phyloP scores from a whole-genome alignment of 2,113 vertebrate species.

The Pseudopodoces humilis region DNA sequence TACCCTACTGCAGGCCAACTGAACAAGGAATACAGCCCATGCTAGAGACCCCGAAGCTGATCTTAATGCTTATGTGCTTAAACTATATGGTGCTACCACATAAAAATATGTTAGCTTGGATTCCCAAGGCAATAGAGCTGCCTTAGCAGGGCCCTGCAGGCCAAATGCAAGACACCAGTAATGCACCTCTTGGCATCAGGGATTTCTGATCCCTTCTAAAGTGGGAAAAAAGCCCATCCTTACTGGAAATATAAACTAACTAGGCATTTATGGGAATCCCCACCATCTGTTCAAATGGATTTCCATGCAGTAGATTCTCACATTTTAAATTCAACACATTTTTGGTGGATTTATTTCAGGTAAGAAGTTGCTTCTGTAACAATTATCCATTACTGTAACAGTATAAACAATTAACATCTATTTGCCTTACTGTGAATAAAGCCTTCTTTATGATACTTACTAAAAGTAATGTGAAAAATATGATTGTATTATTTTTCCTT shows the following conservation, averaged over 20 bases:
- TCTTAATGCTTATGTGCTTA: neutral
- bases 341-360: neutral
- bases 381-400: neutral
- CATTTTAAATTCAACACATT: neutral
- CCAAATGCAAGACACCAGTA: neutral
- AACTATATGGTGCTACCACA: neutral
- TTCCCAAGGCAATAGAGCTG: neutral
- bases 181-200: neutral
- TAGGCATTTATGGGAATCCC: neutral
- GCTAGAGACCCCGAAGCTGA: neutral
- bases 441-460: neutral
- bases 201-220: neutral
- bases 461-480: neutral
- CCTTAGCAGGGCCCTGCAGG: neutral
- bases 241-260: neutral
- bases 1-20: neutral
- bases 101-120: neutral
- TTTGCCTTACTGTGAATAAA: neutral
- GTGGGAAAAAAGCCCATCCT: neutral
- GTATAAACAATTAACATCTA: neutral
- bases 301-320: neutral
- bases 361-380: neutral
- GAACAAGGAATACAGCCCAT: neutral
- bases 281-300: neutral
- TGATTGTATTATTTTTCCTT: neutral